Evolutionary conservation across 64 coral and sea anemone genomes (phyloP), one percentile per base, ranked within the genome.

Genomic region (Actinia equina): DNA sequence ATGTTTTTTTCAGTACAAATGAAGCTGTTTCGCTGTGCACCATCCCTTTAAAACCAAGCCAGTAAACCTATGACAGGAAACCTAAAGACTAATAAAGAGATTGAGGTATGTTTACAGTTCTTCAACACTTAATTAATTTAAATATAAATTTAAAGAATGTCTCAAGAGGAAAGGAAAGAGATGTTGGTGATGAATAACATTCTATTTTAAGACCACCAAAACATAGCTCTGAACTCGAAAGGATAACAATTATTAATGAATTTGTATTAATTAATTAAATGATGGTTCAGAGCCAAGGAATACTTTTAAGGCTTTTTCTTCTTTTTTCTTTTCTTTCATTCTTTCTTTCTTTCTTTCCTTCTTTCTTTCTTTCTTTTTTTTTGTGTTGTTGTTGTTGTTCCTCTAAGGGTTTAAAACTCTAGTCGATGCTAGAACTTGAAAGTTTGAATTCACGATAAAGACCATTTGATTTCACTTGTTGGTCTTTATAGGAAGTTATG

Each of bases 91-190:
- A 54, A 54, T 54, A 12, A 54, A 54, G 60, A 17, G 4, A 1
- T 14, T 4, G 16, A 74, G 69, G 69, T 41, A 74, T 74, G 69
- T 74, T 74, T 30, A 74, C 27, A 74, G 69, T 74, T 74, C 69
- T 74, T 74, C 69, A 74, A 74, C 69, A 74, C 69, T 74, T 74
- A 27, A 74, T 41, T 74, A 74, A 74, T 74, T 9, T 12, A 26
- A 18, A 26, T 37, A 30, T 41, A 74, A 74, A 74, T 74, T 74
- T 25, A 74, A 74, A 74, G 69, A 74, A 74, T 74, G 69, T 74
- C 69, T 74, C 26, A 26, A 74, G 69, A 74, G 69, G 69, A 74
- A 74, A 69, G 63, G 63, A n/a, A 74, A 74, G 69, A 74, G 12
- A 30, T 26, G 13, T 10, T 74, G 25, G 42, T 74, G 69, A 74